A percentile compares a stretch with the other conserved stretches of the same genome.
These are phyloP conservation scores for Neosilurus hyrtlii DNA, from an alignment of 2,797 vertebrate genomes.

Conservation along the genomic window DNA sequence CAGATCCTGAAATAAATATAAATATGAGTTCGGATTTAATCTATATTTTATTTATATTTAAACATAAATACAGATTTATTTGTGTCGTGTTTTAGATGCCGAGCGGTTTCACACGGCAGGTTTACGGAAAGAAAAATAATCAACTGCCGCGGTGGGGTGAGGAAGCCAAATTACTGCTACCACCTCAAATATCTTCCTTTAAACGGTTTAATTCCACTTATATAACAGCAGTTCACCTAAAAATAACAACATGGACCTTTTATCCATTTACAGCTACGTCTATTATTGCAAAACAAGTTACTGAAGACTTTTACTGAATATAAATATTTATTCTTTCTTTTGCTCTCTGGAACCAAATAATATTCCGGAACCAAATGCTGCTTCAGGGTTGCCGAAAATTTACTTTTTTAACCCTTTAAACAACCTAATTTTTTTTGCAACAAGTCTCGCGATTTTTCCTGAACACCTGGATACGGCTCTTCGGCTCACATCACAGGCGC, in stretches of 20 bases:
- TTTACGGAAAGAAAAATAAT: neutral
- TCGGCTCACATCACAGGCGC: too few species aligned
- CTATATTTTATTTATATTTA: too few species aligned
- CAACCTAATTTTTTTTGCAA: too few species aligned
- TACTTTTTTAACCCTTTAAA: too few species aligned
- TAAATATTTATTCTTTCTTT: neutral
- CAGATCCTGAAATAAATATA: neutral
- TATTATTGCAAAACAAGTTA: neutral
- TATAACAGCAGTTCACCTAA: neutral
- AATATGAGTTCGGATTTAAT: neutral
- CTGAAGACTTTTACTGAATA: neutral
- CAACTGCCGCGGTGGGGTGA: neutral
- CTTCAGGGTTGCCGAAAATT: too few species aligned
- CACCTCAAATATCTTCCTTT: neutral
- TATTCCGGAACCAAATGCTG: too few species aligned
- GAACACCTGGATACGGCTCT: too few species aligned
- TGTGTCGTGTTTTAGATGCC: neutral
- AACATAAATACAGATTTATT: too few species aligned
- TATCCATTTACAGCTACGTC: neutral
- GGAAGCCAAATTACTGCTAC: neutral
- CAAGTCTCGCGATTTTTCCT: too few species aligned
- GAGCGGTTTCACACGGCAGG: neutral
- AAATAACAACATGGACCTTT: neutral
- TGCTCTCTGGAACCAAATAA: too few species aligned
- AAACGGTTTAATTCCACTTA: neutral